Conservation (phyloP, 2,888 invertebrate genomes). For the Thalpophila matura region DNA sequence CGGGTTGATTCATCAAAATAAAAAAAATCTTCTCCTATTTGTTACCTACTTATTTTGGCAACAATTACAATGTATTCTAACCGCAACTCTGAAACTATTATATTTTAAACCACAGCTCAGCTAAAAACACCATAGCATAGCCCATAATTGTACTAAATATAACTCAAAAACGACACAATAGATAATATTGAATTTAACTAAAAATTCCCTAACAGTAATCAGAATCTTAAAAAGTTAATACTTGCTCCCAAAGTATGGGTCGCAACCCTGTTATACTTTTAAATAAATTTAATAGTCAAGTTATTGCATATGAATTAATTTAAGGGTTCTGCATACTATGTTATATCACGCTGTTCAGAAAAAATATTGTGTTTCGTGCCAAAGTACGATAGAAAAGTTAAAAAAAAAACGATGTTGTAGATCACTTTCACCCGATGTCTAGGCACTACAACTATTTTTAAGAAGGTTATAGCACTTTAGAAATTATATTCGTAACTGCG, state of each 20-base stretch:
- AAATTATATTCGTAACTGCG: too few species aligned
- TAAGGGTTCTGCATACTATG: slow-evolving; percentile 33
- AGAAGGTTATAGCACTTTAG: neutral
- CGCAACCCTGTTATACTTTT: slow-evolving; percentile 64
- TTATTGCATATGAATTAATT: slow-evolving; percentile 25
- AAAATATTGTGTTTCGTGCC: slow-evolving; percentile 18
- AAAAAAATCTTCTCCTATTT: too few species aligned
- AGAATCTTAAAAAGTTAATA: slow-evolving; percentile 57
- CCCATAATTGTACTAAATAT: too few species aligned
- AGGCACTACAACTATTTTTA: neutral
- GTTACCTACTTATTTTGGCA: too few species aligned
- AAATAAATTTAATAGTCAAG: slow-evolving; percentile 61
- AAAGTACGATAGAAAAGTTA: neutral
- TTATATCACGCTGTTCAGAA: slow-evolving; percentile 13
- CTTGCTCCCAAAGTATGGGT: slow-evolving; percentile 51
- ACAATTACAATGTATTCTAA: too few species aligned
- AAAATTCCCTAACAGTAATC: slow-evolving; percentile 76
- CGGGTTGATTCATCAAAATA: too few species aligned
- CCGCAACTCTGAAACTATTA: too few species aligned
- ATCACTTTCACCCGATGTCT: neutral
- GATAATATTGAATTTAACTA: slow-evolving; percentile 45
- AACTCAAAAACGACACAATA: slow-evolving; percentile 19
- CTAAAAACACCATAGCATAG: too few species aligned
- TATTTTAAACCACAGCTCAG: too few species aligned
- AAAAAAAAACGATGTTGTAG: neutral